Conservation (phyloP, 2,888 invertebrate species). For the Drosophila borborema region DNA sequence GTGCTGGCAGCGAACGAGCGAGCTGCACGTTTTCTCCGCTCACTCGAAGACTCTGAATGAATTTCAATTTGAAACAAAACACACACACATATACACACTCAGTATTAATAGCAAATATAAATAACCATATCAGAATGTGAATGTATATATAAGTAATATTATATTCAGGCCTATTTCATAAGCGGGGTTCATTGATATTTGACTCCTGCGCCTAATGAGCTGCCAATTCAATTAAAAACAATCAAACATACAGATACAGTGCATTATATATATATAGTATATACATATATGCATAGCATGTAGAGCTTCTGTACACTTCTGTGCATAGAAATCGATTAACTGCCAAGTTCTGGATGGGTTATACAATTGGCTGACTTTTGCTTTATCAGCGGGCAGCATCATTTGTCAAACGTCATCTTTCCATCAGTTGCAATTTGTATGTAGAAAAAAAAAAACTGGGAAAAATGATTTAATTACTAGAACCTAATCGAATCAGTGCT, state of each 20-base stretch:
- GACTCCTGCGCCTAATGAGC: slow-evolving; percentile 42
- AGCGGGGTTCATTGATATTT: slow-evolving; percentile 77
- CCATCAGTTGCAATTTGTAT: slow-evolving; percentile 65
- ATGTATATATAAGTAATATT: slow-evolving; percentile 13
- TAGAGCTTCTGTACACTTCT: not conserved
- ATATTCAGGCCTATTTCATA: slow-evolving; percentile 72
- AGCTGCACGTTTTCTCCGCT: slow-evolving; percentile 61
- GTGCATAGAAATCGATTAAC: slow-evolving; percentile 22
- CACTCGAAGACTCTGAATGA: slow-evolving; percentile 66
- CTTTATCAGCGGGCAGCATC: slow-evolving; percentile 31
- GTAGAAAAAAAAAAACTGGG: slow-evolving; percentile 50
- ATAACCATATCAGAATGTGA: slow-evolving; percentile 29
- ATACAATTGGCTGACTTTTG: slow-evolving; percentile 49
- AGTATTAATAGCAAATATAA: slow-evolving; percentile 65
- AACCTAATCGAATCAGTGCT: slow-evolving; percentile 77
- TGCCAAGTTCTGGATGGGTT: slow-evolving; percentile 32
- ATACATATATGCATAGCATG: not conserved
- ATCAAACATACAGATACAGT: not conserved
- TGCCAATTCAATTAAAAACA: slow-evolving; percentile 31
- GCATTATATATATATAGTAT: not conserved
- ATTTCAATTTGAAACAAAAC: slow-evolving; percentile 47
- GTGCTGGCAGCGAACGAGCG: slow-evolving; percentile 33
- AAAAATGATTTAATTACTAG: slow-evolving; percentile 76
- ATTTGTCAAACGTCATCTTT: slow-evolving; percentile 62
- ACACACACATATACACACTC: not conserved